A percentile compares a stretch with the other conserved stretches of the same genome.
Evolutionary conservation across 2,888 invertebrate genomes (phyloP).

Genomic region (Bugulina stolonifera): DNA sequence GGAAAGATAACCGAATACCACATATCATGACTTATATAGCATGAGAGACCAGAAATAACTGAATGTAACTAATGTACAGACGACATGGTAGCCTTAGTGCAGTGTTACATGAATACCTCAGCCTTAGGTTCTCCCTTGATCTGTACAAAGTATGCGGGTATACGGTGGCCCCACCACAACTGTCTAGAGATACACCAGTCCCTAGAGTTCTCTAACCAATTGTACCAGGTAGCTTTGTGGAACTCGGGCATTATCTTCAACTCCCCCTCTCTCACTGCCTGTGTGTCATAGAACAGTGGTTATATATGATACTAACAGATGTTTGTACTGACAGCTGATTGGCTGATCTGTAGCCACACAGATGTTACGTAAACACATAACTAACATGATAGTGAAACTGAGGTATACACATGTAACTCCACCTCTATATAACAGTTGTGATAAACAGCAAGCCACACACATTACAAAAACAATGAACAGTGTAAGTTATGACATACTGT

Average conservation of each 20-base stretch:
- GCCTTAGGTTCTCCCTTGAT: conserved; percentile 52
- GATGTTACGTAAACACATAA: not conserved
- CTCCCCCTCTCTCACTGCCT: conserved; percentile 70
- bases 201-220: conserved; percentile 88
- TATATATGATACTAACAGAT: not conserved
- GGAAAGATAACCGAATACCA: no score
- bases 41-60: no score
- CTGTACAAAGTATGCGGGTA: conserved; percentile 82
- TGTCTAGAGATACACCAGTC: conserved; percentile 98
- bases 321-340: not conserved
- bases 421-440: not conserved
- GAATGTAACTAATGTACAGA: no score
- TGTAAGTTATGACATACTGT: no score
- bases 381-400: not conserved
- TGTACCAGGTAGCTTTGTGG: conserved; percentile 86
- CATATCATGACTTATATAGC: no score
- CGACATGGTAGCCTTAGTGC: no score
- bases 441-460: not conserved
- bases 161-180: conserved; percentile 99
- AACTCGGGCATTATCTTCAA: conserved; percentile 83
- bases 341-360: not conserved
- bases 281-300: conserved; percentile 1
- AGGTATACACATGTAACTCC: not conserved
- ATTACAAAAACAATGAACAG: no score
- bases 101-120: no score